Evolutionary conservation across 2,797 vertebrate species (phyloP).

Genomic region (Lateolabrax maculatus): DNA sequence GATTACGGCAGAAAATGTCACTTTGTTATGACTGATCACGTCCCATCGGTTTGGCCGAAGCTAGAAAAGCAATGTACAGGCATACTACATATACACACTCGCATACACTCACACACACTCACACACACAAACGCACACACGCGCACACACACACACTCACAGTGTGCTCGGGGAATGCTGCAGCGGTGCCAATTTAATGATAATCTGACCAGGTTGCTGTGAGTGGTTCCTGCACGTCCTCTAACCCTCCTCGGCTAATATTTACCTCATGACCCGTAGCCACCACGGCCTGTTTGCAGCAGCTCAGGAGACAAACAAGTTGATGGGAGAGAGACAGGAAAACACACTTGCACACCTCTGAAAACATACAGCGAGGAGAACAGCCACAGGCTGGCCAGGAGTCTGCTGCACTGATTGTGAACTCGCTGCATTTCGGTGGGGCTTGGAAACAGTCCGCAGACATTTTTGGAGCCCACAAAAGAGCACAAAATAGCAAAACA

Average conservation of each 20-base stretch:
- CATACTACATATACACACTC: constrained; percentile 25
- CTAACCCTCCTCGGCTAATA: constrained; percentile 76
- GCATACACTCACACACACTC: constrained; percentile 18
- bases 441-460: constrained; percentile 55
- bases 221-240: constrained; percentile 69
- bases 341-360: constrained; percentile 57
- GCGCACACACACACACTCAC: constrained; percentile 23
- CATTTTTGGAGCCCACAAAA: constrained; percentile 51
- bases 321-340: constrained; percentile 40
- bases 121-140: constrained; percentile 23
- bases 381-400: constrained; percentile 54
- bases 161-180: constrained; percentile 64
- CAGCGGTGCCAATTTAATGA: constrained; percentile 76
- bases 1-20: constrained; percentile 82
- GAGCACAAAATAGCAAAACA: constrained; percentile 31
- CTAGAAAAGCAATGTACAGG: constrained; percentile 27
- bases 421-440: constrained; percentile 49
- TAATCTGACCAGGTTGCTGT: constrained; percentile 77
- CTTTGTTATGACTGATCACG: constrained; percentile 85
- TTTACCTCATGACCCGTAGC: constrained; percentile 79
- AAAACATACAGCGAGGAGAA: constrained; percentile 45
- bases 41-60: constrained; percentile 65
- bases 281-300: constrained; percentile 66
- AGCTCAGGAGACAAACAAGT: constrained; percentile 71
- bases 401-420: constrained; percentile 63